Percentiles rank a stretch among this genome's conserved stretches.
Evolutionary conservation across 2,797 vertebrate genomes (phyloP).

Genomic region (Melopsittacus undulatus): DNA sequence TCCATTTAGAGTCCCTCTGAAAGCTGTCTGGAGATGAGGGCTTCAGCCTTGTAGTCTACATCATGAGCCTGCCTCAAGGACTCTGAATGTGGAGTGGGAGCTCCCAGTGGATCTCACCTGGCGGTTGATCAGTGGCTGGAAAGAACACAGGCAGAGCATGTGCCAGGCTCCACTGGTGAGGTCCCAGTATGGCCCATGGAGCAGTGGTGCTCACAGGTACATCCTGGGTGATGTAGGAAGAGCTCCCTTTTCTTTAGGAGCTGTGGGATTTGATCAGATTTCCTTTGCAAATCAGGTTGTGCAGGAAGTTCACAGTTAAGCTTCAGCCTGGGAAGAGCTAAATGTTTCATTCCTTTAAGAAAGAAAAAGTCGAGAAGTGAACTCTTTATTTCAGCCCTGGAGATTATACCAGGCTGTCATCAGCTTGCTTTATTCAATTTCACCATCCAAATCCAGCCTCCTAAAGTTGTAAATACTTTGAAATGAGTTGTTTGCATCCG

Average conservation of each 20-base stretch:
- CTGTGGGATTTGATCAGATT: background rate
- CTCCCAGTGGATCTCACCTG: background rate
- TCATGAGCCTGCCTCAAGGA: background rate
- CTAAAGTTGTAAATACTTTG: background rate
- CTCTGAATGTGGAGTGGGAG: background rate
- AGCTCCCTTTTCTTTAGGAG: background rate
- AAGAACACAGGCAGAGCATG: fast-evolving
- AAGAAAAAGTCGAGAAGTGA: background rate
- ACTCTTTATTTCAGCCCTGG: background rate
- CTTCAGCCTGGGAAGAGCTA: background rate
- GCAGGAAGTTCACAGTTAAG: background rate
- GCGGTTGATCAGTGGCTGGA: background rate
- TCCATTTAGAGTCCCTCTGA: background rate
- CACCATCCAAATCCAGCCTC: background rate
- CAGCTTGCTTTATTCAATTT: background rate
- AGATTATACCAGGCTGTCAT: slow-evolving; percentile 7
- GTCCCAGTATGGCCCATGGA: background rate
- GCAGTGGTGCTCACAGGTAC: fast-evolving
- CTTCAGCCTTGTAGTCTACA: background rate
- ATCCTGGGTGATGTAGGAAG: background rate
- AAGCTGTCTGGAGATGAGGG: background rate
- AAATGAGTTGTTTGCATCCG: background rate
- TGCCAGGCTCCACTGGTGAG: background rate
- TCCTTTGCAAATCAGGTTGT: background rate
- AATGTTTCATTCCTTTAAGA: background rate